Evolutionary conservation across 2,797 vertebrate species (phyloP), one percentile per base, ranked within the genome.

Genomic region (Neopelma chrysocephalum): DNA sequence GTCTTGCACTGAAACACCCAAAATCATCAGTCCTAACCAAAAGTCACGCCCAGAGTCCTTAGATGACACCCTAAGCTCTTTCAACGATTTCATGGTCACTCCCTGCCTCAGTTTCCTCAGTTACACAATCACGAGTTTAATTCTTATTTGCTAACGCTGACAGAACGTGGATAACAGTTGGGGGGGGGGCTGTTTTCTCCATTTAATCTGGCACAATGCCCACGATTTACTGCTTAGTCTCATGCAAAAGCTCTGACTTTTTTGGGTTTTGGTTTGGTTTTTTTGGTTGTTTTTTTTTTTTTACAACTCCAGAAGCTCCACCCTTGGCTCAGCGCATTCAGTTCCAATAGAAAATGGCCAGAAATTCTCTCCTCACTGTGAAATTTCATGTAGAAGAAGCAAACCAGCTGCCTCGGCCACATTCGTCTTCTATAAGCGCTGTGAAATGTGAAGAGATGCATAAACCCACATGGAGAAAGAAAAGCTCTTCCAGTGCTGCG

Each of bases 391-490:
- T 21, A 7, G 15, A 84, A 87, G 25, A 70, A 34, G 18, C 29
- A 91, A 0, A 0, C 10, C 36, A 77, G 26, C 8, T 88, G 8
- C 25, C 62, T 25, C 60, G 36, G 17, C 34, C 38, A 82, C 84
- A 11, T 42, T 60, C 45, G 71, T 12, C 23, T 85, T 73, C 65
- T 26, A 8, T 10, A 18, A 76, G 27, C 31, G 29, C 25, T 58
- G 11, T 12, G 12, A 84, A 89, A 54, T 0, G 0, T 25, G 48
- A 45, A 40, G 18, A 47, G 43, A 32, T 45, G 6, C 10, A 57
- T 29, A 82, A 87, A 66, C 10, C 48, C 11, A 11, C 0, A 0
- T 0, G 2, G 5, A 29, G 47, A 43, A 68, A 85, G 8, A 40
- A 80, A 87, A 87, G 15, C 12, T 65, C 42, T 16, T 48, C 76